A percentile compares a stretch with the other conserved stretches of the same genome.
phyloP scores from a whole-genome alignment of 2,797 vertebrate genomes.

The Tokudaia muenninki region DNA sequence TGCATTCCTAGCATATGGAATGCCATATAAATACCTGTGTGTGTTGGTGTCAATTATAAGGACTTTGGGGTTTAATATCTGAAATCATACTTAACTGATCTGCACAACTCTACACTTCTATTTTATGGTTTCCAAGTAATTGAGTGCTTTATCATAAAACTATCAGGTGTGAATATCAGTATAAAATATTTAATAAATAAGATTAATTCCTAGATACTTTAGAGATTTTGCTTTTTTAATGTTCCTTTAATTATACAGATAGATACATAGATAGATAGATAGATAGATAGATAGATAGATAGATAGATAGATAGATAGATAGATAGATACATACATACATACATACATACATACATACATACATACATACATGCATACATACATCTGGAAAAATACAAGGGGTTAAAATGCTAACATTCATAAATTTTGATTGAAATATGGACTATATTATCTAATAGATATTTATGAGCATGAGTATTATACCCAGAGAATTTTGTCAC shows the following conservation, averaged over 20 bases:
- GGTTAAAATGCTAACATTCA: slow-evolving; percentile 45
- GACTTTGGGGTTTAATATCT: background rate
- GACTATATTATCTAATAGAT: background rate
- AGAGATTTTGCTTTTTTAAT: slow-evolving; percentile 19
- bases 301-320: too few species aligned
- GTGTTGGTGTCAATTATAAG: background rate
- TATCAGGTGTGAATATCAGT: background rate
- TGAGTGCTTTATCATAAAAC: background rate
- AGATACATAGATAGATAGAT: too few species aligned
- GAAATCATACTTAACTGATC: background rate
- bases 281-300: too few species aligned
- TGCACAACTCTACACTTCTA: background rate
- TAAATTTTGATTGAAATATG: background rate
- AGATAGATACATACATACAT: too few species aligned
- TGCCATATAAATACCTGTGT: background rate
- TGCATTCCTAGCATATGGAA: background rate
- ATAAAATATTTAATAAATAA: slow-evolving; percentile 20
- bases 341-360: too few species aligned
- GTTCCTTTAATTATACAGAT: background rate
- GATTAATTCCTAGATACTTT: background rate
- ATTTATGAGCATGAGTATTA: background rate
- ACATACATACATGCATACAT: too few species aligned
- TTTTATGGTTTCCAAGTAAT: background rate
- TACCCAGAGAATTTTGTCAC: background rate
- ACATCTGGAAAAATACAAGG: background rate